Conservation (phyloP, 1,140 invertebrate species). For the Carposina sasakii region DNA sequence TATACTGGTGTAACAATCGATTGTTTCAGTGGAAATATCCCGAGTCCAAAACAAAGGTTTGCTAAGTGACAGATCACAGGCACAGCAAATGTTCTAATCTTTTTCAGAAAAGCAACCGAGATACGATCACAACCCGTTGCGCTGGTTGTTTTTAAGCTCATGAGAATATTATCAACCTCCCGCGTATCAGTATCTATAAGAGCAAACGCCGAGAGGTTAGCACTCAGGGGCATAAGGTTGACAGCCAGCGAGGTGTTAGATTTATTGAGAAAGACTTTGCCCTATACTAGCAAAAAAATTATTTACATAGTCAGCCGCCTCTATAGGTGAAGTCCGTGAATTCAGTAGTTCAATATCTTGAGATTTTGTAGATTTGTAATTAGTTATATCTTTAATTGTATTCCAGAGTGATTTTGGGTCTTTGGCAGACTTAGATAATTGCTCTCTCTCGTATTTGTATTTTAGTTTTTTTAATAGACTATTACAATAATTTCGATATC, state of each 20-base stretch:
- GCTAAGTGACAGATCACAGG: conserved; percentile 8
- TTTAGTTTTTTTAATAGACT: too few species aligned
- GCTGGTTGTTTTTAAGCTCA: conserved; percentile 1
- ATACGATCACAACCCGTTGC: conserved; percentile 15
- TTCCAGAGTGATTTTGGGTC: conserved; percentile 7
- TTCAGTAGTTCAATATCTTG: background rate
- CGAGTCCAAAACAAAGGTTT: conserved; percentile 12
- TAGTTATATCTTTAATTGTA: conserved; percentile 8
- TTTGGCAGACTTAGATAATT: conserved; percentile 3
- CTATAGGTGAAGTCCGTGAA: background rate
- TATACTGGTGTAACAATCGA: conserved; percentile 12
- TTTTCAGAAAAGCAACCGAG: conserved; percentile 8
- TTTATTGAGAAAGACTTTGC: background rate
- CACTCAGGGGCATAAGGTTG: background rate
- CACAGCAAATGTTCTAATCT: conserved; percentile 1
- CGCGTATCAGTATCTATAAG: conserved; percentile 7
- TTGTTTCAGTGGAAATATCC: conserved; percentile 12
- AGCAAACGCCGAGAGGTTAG: background rate
- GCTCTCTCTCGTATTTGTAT: conserved; percentile 5
- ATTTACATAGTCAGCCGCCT: background rate
- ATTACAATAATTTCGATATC: conserved; percentile 4
- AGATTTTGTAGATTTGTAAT: conserved; percentile 12
- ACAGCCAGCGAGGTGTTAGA: background rate
- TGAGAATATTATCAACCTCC: conserved; percentile 12
- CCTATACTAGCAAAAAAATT: background rate